Base-by-base conservation (phyloP, 2,888 invertebrate species). In the Drosophila monieri region DNA sequence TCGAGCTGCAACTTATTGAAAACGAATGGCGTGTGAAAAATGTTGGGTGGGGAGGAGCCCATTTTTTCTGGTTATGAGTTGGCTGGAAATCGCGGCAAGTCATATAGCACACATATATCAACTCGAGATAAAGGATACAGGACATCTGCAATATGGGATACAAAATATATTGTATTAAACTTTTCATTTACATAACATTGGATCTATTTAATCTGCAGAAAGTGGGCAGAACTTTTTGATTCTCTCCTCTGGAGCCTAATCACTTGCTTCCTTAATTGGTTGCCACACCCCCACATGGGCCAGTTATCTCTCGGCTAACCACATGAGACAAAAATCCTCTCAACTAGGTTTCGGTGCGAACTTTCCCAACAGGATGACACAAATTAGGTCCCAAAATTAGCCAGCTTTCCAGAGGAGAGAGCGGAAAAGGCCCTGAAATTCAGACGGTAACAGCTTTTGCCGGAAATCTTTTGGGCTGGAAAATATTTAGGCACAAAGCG, bases 11-110 rank as follows among this genome's bases (percentile, higher is more conserved):
- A 73, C 80, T 87, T 83, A 83, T 83, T 83, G 88, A 83, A 87
- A 87, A 73, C 88, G 85, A 83, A 83, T 83, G 88, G 85, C 67
- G 88, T 80, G 88, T 83, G 88, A 87, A 85, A 85, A 81, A 74
- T 81, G 59, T 68, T 70, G 21, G 27, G 43, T 1, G 55, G 37
- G 39, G 10, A 18, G 18, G 18, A 18, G 25, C 6, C n/a, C 23
- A 35, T 51, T 51, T 35, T 8, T 61, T 60, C 27, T 10, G 48
- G 27, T 27, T 51, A 15, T 51, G 51, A 35, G 35, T 51, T 12
- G 49, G 35, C 64, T 15, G n/a, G 37, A 52, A 62, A 64, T 64
- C 64, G 52, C 15, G 23, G 52, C 62, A 10, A 52, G 64, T 64
- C 64, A 64, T 46, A 52, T 8, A 6, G 27, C 23, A 44, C 23